phyloP scores from a whole-genome alignment of 2,797 vertebrate species.

The Oophaga sylvatica region DNA sequence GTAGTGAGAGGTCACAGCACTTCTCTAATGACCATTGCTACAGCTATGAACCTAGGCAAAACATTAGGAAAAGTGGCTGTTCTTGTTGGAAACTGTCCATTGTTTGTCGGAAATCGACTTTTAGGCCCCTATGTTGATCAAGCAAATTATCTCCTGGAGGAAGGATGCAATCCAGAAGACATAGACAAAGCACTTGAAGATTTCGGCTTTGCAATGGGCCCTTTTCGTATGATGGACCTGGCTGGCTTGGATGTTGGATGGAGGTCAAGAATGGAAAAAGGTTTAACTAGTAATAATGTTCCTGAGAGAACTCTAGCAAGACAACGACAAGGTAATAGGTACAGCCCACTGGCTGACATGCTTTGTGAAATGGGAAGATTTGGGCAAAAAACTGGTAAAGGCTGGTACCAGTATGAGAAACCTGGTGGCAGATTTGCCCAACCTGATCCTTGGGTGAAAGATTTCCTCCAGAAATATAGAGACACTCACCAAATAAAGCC shows the following conservation, averaged over 20 bases:
- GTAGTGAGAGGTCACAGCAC: constrained; percentile 81
- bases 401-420: constrained; percentile 89
- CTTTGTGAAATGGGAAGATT: constrained; percentile 85
- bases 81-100: constrained; percentile 87
- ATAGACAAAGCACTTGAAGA: constrained; percentile 84
- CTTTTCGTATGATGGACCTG: constrained; percentile 86
- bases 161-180: constrained; percentile 84
- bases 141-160: constrained; percentile 85
- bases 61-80: constrained; percentile 85
- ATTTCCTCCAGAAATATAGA: constrained; percentile 82
- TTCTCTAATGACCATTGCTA: constrained; percentile 81
- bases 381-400: constrained; percentile 86
- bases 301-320: constrained; percentile 70
- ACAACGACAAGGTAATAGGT: constrained; percentile 74
- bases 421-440: constrained; percentile 75
- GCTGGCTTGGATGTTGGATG: constrained; percentile 90
- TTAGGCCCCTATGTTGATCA: constrained; percentile 78
- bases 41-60: constrained; percentile 84
- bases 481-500: constrained; percentile 72
- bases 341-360: constrained; percentile 87
- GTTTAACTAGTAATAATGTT: constrained; percentile 70
- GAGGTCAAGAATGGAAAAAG: constrained; percentile 78
- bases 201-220: constrained; percentile 89
- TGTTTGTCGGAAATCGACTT: constrained; percentile 93
- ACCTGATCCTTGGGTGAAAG: constrained; percentile 82